Evolutionary conservation across 2,113 vertebrate genomes (phyloP).

Genomic region (Dryoscopus gambensis): DNA sequence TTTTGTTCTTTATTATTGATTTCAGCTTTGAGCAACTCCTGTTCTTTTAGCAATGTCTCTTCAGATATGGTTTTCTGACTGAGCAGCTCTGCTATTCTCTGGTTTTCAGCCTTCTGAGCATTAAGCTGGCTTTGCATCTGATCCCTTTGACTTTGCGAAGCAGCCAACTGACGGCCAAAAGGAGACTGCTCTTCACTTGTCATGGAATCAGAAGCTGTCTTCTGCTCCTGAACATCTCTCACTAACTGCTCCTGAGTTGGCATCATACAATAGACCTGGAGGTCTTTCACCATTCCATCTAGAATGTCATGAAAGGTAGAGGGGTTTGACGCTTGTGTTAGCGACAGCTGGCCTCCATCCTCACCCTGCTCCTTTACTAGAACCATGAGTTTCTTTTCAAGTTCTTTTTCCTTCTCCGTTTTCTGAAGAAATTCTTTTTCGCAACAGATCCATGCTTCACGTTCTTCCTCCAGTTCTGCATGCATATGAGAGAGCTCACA

Average conservation of each 20-base stretch:
- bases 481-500: conserved; percentile 63
- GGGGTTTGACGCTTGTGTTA: neutral
- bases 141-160: conserved; percentile 64
- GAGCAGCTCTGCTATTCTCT: conserved; percentile 45
- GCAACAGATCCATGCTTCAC: neutral
- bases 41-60: conserved; percentile 41
- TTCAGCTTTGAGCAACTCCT: conserved; percentile 57
- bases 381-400: neutral
- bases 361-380: neutral
- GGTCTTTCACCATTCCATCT: conserved; percentile 48
- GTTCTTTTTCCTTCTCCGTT: neutral
- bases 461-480: conserved; percentile 49
- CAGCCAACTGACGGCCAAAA: conserved; percentile 37
- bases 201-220: conserved; percentile 17
- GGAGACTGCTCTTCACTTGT: conserved; percentile 48
- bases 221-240: conserved; percentile 67
- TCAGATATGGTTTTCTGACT: conserved; percentile 55
- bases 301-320: too few relatives aligned
- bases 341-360: conserved; percentile 29
- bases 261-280: too few relatives aligned
- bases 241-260: conserved; percentile 67
- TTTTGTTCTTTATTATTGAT: conserved; percentile 46
- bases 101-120: conserved; percentile 49
- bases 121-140: conserved; percentile 58
- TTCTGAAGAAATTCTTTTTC: neutral